Conservation (phyloP, 1,140 invertebrate species). For the Drosophila oshimai region DNA sequence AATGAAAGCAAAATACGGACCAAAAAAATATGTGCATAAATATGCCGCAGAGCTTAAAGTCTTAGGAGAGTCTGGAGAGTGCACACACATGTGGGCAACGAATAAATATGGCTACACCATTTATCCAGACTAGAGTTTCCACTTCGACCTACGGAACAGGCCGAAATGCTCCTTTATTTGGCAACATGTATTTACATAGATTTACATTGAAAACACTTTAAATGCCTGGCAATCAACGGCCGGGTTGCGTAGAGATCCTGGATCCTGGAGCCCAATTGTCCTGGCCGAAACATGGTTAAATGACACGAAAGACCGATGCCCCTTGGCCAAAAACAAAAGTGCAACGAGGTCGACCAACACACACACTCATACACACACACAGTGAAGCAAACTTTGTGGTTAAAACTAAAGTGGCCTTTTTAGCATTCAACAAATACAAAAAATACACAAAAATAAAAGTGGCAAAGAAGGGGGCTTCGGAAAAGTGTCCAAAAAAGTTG, state of each 20-base stretch:
- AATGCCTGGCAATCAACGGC: slow-evolving; percentile 56
- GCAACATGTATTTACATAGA: slow-evolving; percentile 52
- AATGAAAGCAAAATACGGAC: slow-evolving; percentile 42
- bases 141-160: slow-evolving; percentile 7
- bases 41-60: slow-evolving; percentile 43
- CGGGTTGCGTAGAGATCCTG: not conserved
- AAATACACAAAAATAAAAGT: not conserved
- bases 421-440: slow-evolving; percentile 60
- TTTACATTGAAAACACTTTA: slow-evolving; percentile 63
- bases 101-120: slow-evolving; percentile 32
- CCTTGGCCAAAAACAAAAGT: slow-evolving; percentile 56
- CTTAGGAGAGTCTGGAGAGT: slow-evolving; percentile 36
- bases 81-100: slow-evolving; percentile 30
- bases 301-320: slow-evolving; percentile 71
- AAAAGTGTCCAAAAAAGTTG: slow-evolving; percentile 69
- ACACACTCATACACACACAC: not conserved
- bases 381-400: slow-evolving; percentile 67
- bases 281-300: slow-evolving; percentile 65
- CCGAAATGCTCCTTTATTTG: slow-evolving; percentile 31
- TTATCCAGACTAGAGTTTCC: slow-evolving; percentile 21
- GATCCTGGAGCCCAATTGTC: slow-evolving; percentile 13
- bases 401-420: slow-evolving; percentile 78
- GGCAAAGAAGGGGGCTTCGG: not conserved
- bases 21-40: slow-evolving; percentile 44
- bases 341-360: slow-evolving; percentile 58